Base-by-base conservation (phyloP, 2,113 vertebrate species). In the Phaethon lepturus region DNA sequence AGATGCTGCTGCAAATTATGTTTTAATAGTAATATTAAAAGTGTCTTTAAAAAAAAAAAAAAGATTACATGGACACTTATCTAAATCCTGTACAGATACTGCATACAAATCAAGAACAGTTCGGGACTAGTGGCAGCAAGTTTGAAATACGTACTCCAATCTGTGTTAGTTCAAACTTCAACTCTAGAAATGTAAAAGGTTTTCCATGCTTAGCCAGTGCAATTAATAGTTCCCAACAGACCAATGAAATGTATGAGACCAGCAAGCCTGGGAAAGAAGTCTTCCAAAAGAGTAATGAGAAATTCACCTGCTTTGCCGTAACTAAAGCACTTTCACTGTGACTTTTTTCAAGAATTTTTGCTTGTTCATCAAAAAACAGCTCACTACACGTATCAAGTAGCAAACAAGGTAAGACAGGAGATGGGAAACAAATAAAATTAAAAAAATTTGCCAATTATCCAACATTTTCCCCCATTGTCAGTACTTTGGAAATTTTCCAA, bases 1-100 rank as follows among this genome's bases (percentile, higher is more conserved):
- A 90, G 94, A 94, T 95, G 89, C 94, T 97, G 93, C 97, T 97
- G 94, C 93, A 97, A 97, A 94, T 76, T 68, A 85, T 22, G 15
- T 80, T 96, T 96, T 88, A 95, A 83, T 77, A 96, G 94, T 6
- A 66, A 86, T 74, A 69, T 31, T 73, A 24, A 56, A 87, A 91
- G 52, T 55, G 42, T 22, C 38, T 76, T 82, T 80, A 17, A 45
- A 45, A 45, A 17, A 45, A 38, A 62, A 56, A 42, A 71, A 81
- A 49, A 25, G 2, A 5, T 76, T 52, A 68, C 13, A 15, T 78
- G 77, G 53, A 69, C 71, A 23, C 33, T 52, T 59, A 60, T 67
- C 35, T 53, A 77, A 49, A 78, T 38, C 72, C 63, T 66, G 71
- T 19, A 14, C 38, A 47, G 35, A 20, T 11, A 15, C 55, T 50